Conservation (phyloP, 2,797 vertebrate species). For the Hyperoplus immaculatus region DNA sequence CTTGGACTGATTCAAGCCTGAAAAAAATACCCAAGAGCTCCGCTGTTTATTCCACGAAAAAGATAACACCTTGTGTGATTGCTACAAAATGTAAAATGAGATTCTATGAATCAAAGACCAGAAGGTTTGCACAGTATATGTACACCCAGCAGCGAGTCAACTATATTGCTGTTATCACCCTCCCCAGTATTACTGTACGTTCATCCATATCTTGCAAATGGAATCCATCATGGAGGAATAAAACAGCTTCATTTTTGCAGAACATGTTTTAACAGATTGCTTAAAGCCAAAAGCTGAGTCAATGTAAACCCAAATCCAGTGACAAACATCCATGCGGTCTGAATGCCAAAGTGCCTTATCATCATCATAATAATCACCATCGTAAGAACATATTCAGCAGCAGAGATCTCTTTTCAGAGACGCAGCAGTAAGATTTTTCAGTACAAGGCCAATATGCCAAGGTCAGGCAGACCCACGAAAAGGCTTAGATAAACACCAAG, state of each 20-base stretch:
- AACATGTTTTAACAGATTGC: background rate
- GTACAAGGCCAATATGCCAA: slow-evolving; percentile 1
- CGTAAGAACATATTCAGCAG: slow-evolving; percentile 10
- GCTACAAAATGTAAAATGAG: slow-evolving; percentile 20
- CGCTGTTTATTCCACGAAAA: slow-evolving; percentile 19
- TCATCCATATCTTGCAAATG: background rate
- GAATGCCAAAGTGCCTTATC: slow-evolving; percentile 1
- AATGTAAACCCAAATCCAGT: slow-evolving; percentile 21
- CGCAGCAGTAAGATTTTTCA: background rate
- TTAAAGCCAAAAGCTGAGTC: slow-evolving; percentile 15
- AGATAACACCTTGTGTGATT: slow-evolving; percentile 24
- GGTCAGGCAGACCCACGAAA: slow-evolving; percentile 26
- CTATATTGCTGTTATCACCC: background rate
- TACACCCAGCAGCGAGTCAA: background rate
- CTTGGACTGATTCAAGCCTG: background rate
- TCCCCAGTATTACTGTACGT: background rate
- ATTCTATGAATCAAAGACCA: background rate
- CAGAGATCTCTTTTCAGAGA: slow-evolving; percentile 18
- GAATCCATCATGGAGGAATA: background rate
- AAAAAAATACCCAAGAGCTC: background rate
- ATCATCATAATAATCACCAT: background rate
- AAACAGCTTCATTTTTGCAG: background rate
- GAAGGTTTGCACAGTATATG: background rate
- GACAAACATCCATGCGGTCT: background rate
- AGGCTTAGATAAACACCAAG: slow-evolving; percentile 21